These are phyloP conservation scores for Macrobrachium rosenbergii DNA, from an alignment of 1,140 invertebrate species.

Conservation along the genomic window DNA sequence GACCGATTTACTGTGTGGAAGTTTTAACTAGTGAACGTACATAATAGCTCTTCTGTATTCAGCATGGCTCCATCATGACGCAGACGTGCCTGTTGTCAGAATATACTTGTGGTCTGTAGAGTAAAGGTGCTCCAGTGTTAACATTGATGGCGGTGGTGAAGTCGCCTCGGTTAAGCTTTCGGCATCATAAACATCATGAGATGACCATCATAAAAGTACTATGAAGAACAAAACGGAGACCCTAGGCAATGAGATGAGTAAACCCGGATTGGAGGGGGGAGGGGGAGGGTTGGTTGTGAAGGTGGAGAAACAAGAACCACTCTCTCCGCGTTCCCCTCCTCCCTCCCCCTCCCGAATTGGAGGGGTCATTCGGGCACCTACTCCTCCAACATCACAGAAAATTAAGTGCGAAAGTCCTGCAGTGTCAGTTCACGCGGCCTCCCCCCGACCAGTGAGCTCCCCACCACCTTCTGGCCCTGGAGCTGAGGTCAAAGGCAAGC, in stretches of 20 bases:
- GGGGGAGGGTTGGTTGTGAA: background rate
- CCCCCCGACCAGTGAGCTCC: constrained; percentile 12
- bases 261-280: constrained; percentile 43
- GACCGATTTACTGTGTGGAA: no score
- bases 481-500: constrained; percentile 67
- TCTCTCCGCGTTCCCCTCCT: constrained; percentile 19
- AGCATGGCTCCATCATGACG: no score
- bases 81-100: background rate
- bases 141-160: no score
- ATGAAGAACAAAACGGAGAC: constrained; percentile 61
- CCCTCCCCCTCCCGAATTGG: constrained; percentile 29
- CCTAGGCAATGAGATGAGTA: constrained; percentile 49
- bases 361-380: background rate
- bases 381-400: constrained; percentile 29
- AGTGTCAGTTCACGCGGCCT: constrained; percentile 27
- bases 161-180: no score
- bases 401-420: constrained; percentile 57
- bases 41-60: no score
- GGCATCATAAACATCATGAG: background rate
- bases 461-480: constrained; percentile 41
- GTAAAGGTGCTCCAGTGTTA: no score
- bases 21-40: no score
- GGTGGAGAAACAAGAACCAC: constrained; percentile 17
- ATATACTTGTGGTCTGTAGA: background rate
- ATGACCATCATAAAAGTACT: background rate